phyloP scores from a whole-genome alignment of 2,797 vertebrate genomes.

The Tokudaia tokunoshimensis region DNA sequence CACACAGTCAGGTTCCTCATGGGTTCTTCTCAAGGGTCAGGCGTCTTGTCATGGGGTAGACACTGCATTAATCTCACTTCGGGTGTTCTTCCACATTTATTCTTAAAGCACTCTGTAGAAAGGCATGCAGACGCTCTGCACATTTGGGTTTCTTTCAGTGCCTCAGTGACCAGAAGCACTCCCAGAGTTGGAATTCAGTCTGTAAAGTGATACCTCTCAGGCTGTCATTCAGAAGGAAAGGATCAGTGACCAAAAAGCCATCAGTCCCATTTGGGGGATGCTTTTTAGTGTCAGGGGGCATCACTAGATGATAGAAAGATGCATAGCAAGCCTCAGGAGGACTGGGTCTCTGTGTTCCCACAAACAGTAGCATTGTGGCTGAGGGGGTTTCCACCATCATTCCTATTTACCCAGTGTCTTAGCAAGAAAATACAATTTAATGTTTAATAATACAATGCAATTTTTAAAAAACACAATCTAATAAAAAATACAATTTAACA shows the following conservation, averaged over 20 bases:
- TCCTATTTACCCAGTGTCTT: slow-evolving; percentile 97
- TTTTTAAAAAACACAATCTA: background rate
- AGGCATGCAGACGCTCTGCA: slow-evolving; percentile 99
- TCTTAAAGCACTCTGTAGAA: slow-evolving; percentile 95
- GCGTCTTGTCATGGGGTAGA: slow-evolving; percentile 85
- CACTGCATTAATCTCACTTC: slow-evolving; percentile 98
- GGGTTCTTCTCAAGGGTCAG: slow-evolving; percentile 91
- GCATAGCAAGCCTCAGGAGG: slow-evolving; percentile 91
- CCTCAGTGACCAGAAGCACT: slow-evolving; percentile 95
- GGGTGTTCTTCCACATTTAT: slow-evolving; percentile 98
- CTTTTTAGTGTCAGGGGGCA: slow-evolving; percentile 98
- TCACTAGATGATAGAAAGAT: slow-evolving; percentile 93
- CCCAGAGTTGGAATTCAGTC: slow-evolving; percentile 88
- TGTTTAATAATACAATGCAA: slow-evolving; percentile 68
- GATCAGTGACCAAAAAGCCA: slow-evolving; percentile 98
- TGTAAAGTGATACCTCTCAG: slow-evolving; percentile 98
- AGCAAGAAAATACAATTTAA: slow-evolving; percentile 98
- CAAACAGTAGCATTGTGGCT: slow-evolving; percentile 95
- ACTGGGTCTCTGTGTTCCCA: slow-evolving; percentile 94
- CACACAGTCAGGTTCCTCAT: slow-evolving; percentile 93
- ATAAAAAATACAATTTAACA: slow-evolving; percentile 86
- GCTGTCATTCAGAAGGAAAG: slow-evolving; percentile 97
- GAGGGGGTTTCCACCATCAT: slow-evolving; percentile 99
- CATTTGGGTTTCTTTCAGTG: slow-evolving; percentile 97
- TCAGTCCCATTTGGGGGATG: slow-evolving; percentile 99